Conservation (phyloP, 2,888 invertebrate species). For the Oconnorella tubifera region DNA sequence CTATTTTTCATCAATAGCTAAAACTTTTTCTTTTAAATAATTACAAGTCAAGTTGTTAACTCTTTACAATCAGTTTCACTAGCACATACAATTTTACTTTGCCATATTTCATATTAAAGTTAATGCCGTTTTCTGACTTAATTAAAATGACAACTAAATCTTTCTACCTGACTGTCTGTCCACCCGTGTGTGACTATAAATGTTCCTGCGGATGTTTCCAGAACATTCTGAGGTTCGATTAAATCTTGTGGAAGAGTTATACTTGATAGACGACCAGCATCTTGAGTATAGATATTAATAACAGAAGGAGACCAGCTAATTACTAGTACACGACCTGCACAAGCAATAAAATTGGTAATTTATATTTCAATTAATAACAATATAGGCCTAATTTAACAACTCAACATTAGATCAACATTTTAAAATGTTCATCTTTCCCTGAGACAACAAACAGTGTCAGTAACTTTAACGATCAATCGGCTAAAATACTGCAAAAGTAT, state of each 20-base stretch:
- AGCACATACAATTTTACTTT: too few relatives aligned
- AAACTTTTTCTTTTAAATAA: too few relatives aligned
- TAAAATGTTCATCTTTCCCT: conserved; percentile 2
- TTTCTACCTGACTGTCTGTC: neutral
- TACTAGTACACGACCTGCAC: neutral
- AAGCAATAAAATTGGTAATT: too few relatives aligned
- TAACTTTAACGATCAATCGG: too few relatives aligned
- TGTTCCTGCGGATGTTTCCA: neutral
- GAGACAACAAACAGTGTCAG: neutral
- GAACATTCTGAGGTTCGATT: neutral
- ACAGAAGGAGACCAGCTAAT: neutral
- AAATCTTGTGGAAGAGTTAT: neutral
- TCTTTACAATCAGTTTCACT: too few relatives aligned
- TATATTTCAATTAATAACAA: too few relatives aligned
- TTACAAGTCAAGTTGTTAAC: too few relatives aligned
- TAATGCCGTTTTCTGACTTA: too few relatives aligned
- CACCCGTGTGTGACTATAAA: neutral
- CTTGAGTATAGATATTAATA: neutral
- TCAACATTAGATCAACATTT: neutral
- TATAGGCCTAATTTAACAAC: neutral
- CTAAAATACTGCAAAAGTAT: too few relatives aligned
- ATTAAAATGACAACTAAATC: too few relatives aligned
- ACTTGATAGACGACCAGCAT: neutral
- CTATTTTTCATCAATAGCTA: neutral
- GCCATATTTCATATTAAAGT: too few relatives aligned